These are phyloP conservation scores for Bimastos eiseni DNA, from an alignment of 2,888 invertebrate genomes.

Conservation along the genomic window DNA sequence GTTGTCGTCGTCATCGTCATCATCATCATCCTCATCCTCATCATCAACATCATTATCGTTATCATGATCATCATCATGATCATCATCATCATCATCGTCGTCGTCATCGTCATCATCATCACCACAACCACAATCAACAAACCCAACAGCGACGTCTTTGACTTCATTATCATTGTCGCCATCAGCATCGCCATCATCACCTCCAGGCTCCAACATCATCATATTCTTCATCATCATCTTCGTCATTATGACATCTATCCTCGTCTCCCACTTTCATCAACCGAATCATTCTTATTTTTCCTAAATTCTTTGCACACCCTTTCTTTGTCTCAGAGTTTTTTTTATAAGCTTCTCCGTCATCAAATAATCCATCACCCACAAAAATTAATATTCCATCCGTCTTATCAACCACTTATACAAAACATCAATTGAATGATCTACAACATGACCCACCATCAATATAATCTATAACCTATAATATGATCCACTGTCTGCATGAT, in stretches of 20 bases:
- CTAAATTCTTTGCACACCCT: background rate
- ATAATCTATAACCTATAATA: too few relatives aligned
- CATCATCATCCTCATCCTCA: slow-evolving; percentile 23
- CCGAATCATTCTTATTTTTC: background rate
- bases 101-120: slow-evolving; percentile 17
- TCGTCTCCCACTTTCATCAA: too few relatives aligned
- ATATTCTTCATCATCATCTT: too few relatives aligned
- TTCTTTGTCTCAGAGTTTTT: background rate
- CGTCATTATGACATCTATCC: too few relatives aligned
- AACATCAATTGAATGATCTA: too few relatives aligned
- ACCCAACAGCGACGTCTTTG: too few relatives aligned
- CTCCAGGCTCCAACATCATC: background rate
- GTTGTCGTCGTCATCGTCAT: background rate
- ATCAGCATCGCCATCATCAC: background rate
- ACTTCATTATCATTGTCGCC: background rate
- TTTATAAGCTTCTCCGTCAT: too few relatives aligned
- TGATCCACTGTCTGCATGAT: too few relatives aligned
- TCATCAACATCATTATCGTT: background rate
- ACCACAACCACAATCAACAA: background rate
- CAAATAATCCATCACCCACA: too few relatives aligned
- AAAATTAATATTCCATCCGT: too few relatives aligned
- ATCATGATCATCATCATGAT: background rate
- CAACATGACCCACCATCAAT: too few relatives aligned
- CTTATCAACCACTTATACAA: too few relatives aligned
- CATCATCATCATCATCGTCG: background rate